phyloP scores from a whole-genome alignment of 2,113 vertebrate genomes.

The Heloderma charlesbogerti region DNA sequence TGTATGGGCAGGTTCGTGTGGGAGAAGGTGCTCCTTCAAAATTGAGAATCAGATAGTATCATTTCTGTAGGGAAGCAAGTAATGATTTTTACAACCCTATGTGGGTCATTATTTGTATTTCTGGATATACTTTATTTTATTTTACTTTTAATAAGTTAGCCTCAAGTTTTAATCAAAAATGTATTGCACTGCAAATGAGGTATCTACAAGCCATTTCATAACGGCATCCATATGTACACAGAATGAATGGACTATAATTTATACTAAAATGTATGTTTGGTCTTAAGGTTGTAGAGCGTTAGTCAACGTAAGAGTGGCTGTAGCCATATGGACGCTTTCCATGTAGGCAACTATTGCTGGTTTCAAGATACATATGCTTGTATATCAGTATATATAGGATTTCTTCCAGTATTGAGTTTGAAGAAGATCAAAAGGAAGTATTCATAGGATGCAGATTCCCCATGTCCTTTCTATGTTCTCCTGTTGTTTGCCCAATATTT shows the following conservation, averaged over 20 bases:
- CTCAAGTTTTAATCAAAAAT: constrained; percentile 79
- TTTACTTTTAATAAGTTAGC: constrained; percentile 29
- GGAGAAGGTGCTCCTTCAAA: neutral
- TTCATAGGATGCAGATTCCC: neutral
- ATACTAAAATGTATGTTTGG: neutral
- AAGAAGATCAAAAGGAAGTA: neutral
- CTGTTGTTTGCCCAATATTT: constrained; percentile 31
- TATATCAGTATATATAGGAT: neutral
- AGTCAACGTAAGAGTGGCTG: neutral
- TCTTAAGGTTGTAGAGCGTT: neutral
- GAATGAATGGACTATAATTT: constrained; percentile 37
- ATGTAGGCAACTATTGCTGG: neutral
- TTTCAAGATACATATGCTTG: neutral
- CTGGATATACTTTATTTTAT: neutral
- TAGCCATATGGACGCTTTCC: neutral
- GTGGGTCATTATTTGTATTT: neutral
- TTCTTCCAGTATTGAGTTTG: neutral
- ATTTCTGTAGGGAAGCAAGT: neutral
- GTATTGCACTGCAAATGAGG: constrained; percentile 80
- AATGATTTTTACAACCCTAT: neutral
- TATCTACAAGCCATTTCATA: constrained; percentile 70
- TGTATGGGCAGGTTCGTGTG: neutral
- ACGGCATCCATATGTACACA: constrained; percentile 71
- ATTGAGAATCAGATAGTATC: neutral
- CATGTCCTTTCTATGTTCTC: constrained; percentile 23